Conservation (phyloP, 2,797 vertebrate species). For the Mormyrops boulengeri region DNA sequence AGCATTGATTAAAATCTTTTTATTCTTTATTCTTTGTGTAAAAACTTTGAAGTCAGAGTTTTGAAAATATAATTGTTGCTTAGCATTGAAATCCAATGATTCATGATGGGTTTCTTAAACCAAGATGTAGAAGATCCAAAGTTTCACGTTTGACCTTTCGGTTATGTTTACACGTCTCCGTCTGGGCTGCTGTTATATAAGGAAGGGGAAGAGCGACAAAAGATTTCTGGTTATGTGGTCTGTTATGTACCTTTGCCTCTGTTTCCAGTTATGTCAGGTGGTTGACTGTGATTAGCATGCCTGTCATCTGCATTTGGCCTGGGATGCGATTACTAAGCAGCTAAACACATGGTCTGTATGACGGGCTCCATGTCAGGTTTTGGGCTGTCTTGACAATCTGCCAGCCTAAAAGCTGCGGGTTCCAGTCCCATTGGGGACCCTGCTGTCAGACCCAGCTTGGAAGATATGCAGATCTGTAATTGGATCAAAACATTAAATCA, state of each 20-base stretch:
- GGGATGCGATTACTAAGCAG: background rate
- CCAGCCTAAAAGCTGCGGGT: background rate
- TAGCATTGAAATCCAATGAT: background rate
- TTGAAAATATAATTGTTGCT: background rate
- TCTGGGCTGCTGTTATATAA: background rate
- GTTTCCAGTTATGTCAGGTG: background rate
- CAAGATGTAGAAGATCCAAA: background rate
- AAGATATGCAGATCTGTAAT: background rate
- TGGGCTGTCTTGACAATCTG: background rate
- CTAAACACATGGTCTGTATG: background rate
- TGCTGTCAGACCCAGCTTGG: background rate
- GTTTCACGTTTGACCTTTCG: background rate
- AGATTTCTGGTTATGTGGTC: background rate
- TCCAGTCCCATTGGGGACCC: slow-evolving; percentile 33
- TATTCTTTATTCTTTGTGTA: background rate
- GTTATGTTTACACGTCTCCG: background rate
- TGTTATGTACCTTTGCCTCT: background rate
- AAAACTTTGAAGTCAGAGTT: background rate
- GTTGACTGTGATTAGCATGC: background rate
- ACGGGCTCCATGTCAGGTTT: background rate
- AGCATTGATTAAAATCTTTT: background rate
- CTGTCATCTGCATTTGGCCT: background rate
- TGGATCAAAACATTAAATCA: background rate
- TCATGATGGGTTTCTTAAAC: background rate
- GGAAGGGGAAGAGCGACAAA: background rate